phyloP scores from a whole-genome alignment of 2,888 invertebrate genomes.

The Agrochola circellaris region DNA sequence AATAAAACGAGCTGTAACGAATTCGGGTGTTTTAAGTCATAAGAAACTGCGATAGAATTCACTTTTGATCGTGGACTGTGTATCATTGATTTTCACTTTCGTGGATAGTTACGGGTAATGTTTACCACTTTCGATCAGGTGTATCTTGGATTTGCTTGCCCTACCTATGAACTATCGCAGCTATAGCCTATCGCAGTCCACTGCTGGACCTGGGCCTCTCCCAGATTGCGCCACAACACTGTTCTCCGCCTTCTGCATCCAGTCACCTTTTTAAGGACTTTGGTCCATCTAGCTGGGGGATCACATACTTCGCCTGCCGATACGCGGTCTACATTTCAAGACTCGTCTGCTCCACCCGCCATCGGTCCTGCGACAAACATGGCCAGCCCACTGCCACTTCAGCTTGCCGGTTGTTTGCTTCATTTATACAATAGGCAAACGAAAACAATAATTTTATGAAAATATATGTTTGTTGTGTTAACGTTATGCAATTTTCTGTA shows the following conservation, averaged over 20 bases:
- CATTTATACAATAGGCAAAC: not conserved
- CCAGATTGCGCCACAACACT: not conserved
- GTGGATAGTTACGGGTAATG: not conserved
- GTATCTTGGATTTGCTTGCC: not conserved
- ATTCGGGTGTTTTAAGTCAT: slow-evolving; percentile 32
- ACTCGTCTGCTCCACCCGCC: not conserved
- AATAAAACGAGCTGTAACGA: slow-evolving; percentile 56
- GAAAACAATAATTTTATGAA: not conserved
- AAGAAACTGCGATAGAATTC: not conserved
- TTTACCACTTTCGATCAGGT: not conserved
- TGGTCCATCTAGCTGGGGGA: not conserved
- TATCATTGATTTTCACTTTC: not conserved
- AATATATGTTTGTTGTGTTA: not conserved
- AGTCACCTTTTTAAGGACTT: not conserved
- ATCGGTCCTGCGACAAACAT: not conserved
- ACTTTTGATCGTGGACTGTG: not conserved
- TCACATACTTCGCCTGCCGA: not conserved
- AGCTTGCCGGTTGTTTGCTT: not conserved
- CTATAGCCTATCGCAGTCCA: not conserved
- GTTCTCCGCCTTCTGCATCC: not conserved
- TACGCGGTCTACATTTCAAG: not conserved
- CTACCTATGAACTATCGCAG: not conserved
- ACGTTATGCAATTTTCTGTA: slow-evolving; percentile 2
- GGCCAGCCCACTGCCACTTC: not conserved
- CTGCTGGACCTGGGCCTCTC: not conserved